A percentile compares a stretch with the other conserved stretches of the same genome.
phyloP scores from a whole-genome alignment of 2,113 vertebrate genomes.

The Tragelaphus buxtoni region DNA sequence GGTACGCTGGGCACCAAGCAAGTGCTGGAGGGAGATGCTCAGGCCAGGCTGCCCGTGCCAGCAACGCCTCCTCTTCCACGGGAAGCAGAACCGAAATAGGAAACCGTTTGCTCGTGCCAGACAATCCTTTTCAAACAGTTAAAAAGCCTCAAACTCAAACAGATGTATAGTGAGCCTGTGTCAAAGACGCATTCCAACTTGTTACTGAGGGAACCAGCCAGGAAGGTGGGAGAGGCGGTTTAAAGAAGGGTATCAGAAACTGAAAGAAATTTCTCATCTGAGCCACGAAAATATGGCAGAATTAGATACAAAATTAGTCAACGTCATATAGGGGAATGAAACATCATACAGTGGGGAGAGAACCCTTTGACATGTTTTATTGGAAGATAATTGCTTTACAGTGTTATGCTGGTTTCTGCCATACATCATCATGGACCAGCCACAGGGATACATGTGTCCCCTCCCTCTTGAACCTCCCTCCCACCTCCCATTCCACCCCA shows the following conservation, averaged over 20 bases:
- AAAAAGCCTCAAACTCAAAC: neutral
- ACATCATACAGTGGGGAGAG: neutral
- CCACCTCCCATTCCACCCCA: neutral
- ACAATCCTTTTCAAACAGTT: neutral
- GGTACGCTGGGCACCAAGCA: neutral
- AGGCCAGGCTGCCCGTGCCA: neutral
- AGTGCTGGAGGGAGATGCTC: neutral
- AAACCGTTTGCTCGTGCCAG: neutral
- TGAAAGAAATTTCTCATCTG: neutral
- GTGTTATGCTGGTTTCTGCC: neutral
- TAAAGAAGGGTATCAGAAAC: neutral
- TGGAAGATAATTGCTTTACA: neutral
- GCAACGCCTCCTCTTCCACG: neutral
- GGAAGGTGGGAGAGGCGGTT: neutral
- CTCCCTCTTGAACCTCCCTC: neutral
- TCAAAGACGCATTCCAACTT: neutral
- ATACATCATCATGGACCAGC: neutral
- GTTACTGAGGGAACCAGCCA: neutral
- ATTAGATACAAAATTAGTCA: neutral
- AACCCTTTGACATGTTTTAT: neutral
- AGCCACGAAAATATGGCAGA: neutral
- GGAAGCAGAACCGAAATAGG: slow-evolving; percentile 20
- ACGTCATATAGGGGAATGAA: neutral
- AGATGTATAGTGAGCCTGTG: neutral
- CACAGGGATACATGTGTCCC: neutral